Conservation (phyloP, 2,113 vertebrate species). For the Bambusicola thoracicus region DNA sequence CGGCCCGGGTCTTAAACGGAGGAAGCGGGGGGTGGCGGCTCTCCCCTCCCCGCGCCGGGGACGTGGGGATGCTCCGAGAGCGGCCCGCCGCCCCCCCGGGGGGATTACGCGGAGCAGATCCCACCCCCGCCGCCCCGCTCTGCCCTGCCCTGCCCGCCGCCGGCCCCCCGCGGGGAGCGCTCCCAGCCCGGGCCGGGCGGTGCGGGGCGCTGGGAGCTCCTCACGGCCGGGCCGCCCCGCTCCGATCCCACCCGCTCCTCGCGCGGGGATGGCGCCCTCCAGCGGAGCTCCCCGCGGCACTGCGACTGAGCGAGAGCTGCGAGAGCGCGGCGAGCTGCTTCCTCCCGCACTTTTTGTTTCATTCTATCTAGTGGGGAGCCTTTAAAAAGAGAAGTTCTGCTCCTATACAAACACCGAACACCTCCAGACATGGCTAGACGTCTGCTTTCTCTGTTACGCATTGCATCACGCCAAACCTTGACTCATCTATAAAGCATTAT, state of each 20-base stretch:
- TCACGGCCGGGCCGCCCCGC: no score
- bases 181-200: neutral
- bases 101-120: constrained; percentile 42
- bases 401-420: fast-evolving
- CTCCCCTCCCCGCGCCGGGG: neutral
- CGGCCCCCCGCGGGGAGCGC: neutral
- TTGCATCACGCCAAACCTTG: neutral
- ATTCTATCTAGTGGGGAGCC: neutral
- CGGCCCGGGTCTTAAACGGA: constrained; percentile 1
- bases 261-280: constrained; percentile 13
- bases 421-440: fast-evolving
- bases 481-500: neutral
- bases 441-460: neutral
- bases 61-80: neutral
- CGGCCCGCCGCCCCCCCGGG: neutral
- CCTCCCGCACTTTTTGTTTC: no score
- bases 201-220: no score
- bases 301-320: no score
- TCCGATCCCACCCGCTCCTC: neutral
- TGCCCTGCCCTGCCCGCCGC: neutral
- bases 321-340: no score
- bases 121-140: neutral
- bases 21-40: constrained; percentile 7
- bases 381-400: fast-evolving
- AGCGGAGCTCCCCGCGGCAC: neutral